Evolutionary conservation across 2,888 invertebrate genomes (phyloP).

Genomic region (Disparrhopalites patrizii): DNA sequence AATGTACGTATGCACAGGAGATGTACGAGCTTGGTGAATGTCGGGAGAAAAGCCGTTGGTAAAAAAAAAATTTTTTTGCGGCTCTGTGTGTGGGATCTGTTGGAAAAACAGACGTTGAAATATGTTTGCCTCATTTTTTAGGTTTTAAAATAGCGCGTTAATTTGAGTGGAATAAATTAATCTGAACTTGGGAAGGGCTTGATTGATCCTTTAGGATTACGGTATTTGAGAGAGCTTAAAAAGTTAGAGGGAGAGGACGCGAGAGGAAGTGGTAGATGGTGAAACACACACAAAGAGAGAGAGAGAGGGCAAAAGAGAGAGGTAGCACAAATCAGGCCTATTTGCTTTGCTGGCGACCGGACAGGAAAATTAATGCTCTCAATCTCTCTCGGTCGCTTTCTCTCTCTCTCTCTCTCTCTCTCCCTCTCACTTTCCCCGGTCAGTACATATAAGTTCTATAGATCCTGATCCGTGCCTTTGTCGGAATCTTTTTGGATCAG

Average conservation of each 20-base stretch:
- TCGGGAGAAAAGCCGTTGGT: not conserved
- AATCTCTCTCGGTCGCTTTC: not conserved
- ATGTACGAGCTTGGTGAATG: too few species aligned
- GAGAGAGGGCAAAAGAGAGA: too few species aligned
- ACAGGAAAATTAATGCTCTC: not conserved
- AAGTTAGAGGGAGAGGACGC: slow-evolving; percentile 2
- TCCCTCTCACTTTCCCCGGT: too few species aligned
- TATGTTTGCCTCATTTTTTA: too few species aligned
- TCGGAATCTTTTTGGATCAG: too few species aligned
- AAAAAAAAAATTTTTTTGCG: not conserved
- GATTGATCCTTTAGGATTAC: not conserved
- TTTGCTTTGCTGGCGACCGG: slow-evolving; percentile 4
- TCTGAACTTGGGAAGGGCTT: not conserved
- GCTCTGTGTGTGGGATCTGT: too few species aligned
- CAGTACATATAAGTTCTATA: too few species aligned
- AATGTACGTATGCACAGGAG: too few species aligned
- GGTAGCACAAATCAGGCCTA: slow-evolving; percentile 5
- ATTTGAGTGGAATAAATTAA: slow-evolving; percentile 7
- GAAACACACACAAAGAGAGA: not conserved
- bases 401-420: too few species aligned
- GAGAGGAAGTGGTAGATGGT: too few species aligned
- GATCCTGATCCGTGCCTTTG: too few species aligned
- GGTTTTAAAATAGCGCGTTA: not conserved
- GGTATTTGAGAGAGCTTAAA: not conserved
- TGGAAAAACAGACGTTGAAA: too few species aligned